phyloP scores from a whole-genome alignment of 2,113 vertebrate species.

The Madoqua kirkii region DNA sequence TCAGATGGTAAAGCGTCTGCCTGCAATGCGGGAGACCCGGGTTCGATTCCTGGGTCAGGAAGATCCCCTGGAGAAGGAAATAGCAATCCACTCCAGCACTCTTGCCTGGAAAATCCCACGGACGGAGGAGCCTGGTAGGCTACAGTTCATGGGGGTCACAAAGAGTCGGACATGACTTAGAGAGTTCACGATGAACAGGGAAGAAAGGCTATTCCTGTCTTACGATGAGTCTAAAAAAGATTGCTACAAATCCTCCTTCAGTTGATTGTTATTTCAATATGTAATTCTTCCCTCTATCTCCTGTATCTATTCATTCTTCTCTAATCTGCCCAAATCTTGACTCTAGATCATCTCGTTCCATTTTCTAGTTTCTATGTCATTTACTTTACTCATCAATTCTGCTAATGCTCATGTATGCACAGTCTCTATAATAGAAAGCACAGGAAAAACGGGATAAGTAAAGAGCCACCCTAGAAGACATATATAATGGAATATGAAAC shows the following conservation, averaged over 20 bases:
- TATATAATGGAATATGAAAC: background rate
- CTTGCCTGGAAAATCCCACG: no score
- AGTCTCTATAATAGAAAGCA: background rate
- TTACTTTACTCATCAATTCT: background rate
- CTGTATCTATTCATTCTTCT: background rate
- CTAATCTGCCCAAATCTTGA: background rate
- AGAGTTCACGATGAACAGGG: rapidly evolving
- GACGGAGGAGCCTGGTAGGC: no score
- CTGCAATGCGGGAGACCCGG: rapidly evolving
- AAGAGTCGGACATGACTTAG: no score
- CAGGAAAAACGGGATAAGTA: background rate
- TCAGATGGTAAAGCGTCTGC: no score
- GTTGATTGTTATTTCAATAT: background rate
- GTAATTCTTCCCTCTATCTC: background rate
- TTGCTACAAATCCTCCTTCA: background rate
- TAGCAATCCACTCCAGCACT: no score
- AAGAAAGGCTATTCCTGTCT: background rate
- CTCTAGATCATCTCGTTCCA: background rate
- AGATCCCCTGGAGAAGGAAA: no score
- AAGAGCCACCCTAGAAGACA: background rate
- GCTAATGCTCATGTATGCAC: background rate
- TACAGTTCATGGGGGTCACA: no score
- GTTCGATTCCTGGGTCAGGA: no score
- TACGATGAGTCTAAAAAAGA: background rate
- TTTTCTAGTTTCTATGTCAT: background rate